Evolutionary conservation across 2,797 vertebrate genomes (phyloP).

Genomic region (Cynodonichthys magdalenae): DNA sequence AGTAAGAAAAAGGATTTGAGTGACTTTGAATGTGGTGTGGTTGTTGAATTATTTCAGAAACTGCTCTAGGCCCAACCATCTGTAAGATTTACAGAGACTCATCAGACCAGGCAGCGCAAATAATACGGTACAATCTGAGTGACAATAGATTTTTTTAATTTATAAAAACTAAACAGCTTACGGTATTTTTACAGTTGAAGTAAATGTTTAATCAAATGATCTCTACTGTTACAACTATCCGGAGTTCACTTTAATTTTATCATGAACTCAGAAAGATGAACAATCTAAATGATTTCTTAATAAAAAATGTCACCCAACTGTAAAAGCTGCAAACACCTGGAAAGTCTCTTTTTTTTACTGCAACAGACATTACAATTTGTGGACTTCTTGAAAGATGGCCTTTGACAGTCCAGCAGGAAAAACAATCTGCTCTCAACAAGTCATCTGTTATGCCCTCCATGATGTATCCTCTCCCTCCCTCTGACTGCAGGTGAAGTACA

Average conservation of each 20-base stretch:
- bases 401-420: constrained; percentile 22
- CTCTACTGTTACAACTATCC: too few relatives aligned
- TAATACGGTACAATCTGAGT: too few relatives aligned
- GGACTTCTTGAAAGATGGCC: constrained; percentile 22
- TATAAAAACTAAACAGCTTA: too few relatives aligned
- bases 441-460: constrained; percentile 17
- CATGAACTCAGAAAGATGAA: constrained; percentile 1
- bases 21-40: too few relatives aligned
- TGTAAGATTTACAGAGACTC: too few relatives aligned
- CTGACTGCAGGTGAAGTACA: constrained; percentile 86
- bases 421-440: constrained; percentile 15
- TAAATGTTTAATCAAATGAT: too few relatives aligned
- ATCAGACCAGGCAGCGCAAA: too few relatives aligned
- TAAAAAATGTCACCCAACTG: neutral
- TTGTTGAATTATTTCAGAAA: too few relatives aligned
- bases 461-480: constrained; percentile 15
- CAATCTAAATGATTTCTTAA: neutral
- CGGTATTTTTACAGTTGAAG: too few relatives aligned
- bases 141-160: too few relatives aligned
- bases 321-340: constrained; percentile 24
- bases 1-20: too few relatives aligned
- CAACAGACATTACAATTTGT: constrained; percentile 40
- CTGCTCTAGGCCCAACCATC: too few relatives aligned
- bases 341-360: constrained; percentile 26
- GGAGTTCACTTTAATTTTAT: neutral